Conservation (phyloP, 1,140 invertebrate genomes). For the Heliothis subflexa region DNA sequence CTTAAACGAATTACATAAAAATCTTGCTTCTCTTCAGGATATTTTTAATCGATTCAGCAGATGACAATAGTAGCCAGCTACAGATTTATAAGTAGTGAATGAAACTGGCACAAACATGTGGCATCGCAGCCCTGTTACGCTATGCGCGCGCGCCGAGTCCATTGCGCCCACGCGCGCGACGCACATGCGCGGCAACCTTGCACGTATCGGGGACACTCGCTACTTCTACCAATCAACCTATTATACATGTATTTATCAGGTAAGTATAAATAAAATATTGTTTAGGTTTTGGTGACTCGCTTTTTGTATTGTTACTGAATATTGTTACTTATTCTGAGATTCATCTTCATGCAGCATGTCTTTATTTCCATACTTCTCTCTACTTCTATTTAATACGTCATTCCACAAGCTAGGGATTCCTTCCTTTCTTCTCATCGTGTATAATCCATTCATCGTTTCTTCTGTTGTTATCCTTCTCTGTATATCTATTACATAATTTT, state of each 20-base stretch:
- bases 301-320: no score
- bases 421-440: no score
- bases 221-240: conserved; percentile 29
- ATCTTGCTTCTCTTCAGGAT: neutral
- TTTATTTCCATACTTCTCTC: no score
- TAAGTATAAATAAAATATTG: neutral
- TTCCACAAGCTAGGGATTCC: no score
- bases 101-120: conserved; percentile 4
- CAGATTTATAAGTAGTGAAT: neutral
- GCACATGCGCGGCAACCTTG: conserved; percentile 24
- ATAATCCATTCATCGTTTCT: no score
- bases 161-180: conserved; percentile 29
- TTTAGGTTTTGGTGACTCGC: neutral
- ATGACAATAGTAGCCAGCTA: neutral
- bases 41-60: neutral
- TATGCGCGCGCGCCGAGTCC: conserved; percentile 10
- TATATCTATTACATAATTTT: no score
- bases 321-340: no score
- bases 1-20: no score
- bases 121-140: conserved; percentile 12
- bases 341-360: no score
- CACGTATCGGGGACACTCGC: conserved; percentile 35
- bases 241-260: conserved; percentile 25
- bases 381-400: no score
- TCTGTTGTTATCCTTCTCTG: no score